Base-by-base conservation (phyloP, 2,113 vertebrate species). In the Crotalus horridus region DNA sequence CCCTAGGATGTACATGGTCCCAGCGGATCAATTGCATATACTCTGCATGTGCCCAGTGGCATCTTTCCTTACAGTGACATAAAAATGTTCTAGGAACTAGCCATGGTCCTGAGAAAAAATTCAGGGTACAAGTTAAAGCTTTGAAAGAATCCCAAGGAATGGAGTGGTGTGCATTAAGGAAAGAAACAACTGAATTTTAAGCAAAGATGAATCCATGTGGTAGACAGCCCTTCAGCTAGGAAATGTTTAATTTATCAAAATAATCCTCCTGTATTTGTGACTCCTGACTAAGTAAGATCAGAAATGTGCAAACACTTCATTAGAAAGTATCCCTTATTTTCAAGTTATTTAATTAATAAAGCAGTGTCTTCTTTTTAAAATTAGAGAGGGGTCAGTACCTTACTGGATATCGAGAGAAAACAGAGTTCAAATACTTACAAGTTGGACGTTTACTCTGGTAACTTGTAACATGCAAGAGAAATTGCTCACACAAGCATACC, bases 31-130 rank as follows among this genome's bases (percentile, higher is more conserved):
- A 4, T n/a, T 13, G 53, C 15, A 24, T 2, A 51, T 23, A 90
- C 88, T 93, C 74, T 93, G 69, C n/a, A 93, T 15, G 8, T 90
- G 88, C 43, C n/a, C 55, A 39, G 54, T 89, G 56, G 9, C 26
- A 21, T 23, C 6, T 85, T 51, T 69, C 9, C 23, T 51, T 56
- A 92, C 4, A 29, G 89, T 51, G 3, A 24, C 46, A 61, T 86
- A 43, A 93, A 59, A 85, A 64, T 53, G 53, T 93, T 61, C 55
- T 23, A 64, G 88, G 92, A 93, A 90, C 89, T 90, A 86, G 88
- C 88, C 74, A 86, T 86, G 74, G 74, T 90, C 89, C 69, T 93
- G 55, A 85, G 55, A 89, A 23, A 24, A 93, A 85, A 29, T 0
- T 39, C 13, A 15, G 24, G 48, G 59, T 5, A 24, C 86, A 74